These are phyloP conservation scores for Notocelia uddmanniana DNA, from an alignment of 2,888 invertebrate genomes.

Conservation along the genomic window DNA sequence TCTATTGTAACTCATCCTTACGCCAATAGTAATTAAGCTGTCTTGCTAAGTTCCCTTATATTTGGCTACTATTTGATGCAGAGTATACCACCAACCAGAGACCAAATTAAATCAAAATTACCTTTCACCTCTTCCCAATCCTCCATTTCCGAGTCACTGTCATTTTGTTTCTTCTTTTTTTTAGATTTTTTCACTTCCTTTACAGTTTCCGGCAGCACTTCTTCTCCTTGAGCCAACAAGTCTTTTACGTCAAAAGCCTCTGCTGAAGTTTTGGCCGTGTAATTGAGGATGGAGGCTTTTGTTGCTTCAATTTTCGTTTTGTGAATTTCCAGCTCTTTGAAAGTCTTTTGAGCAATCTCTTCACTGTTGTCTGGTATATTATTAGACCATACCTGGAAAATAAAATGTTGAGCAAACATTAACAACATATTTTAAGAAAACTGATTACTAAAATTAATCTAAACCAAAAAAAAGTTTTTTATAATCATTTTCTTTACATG, in stretches of 20 bases:
- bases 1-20: no score
- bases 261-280: constrained; percentile 63
- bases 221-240: constrained; percentile 89
- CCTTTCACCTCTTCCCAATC: constrained; percentile 92
- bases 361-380: constrained; percentile 71
- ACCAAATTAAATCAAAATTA: constrained; percentile 50
- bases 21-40: no score
- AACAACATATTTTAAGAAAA: background rate
- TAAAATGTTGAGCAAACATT: background rate
- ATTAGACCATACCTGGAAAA: constrained; percentile 70
- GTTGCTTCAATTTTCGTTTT: constrained; percentile 87
- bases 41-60: no score
- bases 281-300: constrained; percentile 83
- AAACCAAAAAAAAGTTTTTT: no score
- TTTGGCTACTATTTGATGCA: no score
- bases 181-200: constrained; percentile 59
- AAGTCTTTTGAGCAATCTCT: constrained; percentile 80
- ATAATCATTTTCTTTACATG: no score
- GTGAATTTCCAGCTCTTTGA: constrained; percentile 86
- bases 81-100: background rate
- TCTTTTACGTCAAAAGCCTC: constrained; percentile 85
- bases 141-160: constrained; percentile 88
- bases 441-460: no score
- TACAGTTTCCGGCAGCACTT: constrained; percentile 59
- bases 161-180: constrained; percentile 61